These are phyloP conservation scores for Lagopus leucura DNA, from an alignment of 2,113 vertebrate species.

Conservation along the genomic window DNA sequence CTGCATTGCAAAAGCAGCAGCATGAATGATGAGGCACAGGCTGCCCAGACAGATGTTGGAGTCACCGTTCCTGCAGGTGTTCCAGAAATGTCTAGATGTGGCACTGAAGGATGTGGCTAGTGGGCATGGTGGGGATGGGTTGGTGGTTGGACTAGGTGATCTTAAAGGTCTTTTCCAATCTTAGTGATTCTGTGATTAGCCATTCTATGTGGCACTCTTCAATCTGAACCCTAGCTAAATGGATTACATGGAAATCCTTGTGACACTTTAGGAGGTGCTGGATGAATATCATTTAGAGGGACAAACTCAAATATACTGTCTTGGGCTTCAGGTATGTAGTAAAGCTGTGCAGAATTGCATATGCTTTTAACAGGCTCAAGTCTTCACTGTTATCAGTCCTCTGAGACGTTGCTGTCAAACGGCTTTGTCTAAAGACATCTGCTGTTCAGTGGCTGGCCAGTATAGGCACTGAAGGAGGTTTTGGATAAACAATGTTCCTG, in stretches of 20 bases:
- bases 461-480: background rate
- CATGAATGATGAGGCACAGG: background rate
- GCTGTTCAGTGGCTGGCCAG: background rate
- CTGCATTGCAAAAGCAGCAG: background rate
- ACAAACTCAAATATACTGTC: background rate
- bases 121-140: no score
- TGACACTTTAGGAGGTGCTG: background rate
- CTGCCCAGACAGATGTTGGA: no score
- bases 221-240: background rate
- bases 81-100: no score
- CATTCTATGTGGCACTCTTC: background rate
- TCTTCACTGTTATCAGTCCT: background rate
- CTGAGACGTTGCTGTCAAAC: background rate
- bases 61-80: no score
- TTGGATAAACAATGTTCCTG: background rate
- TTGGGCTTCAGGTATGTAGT: background rate
- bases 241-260: background rate
- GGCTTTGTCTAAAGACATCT: background rate
- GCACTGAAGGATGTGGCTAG: no score
- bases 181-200: background rate
- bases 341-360: background rate
- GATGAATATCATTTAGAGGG: background rate
- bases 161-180: no score
- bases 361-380: conserved; percentile 8
- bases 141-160: no score